Percentiles rank a stretch among this genome's conserved stretches.
phyloP scores from a whole-genome alignment of 2,113 vertebrate genomes.

The Aptenodytes forsteri region DNA sequence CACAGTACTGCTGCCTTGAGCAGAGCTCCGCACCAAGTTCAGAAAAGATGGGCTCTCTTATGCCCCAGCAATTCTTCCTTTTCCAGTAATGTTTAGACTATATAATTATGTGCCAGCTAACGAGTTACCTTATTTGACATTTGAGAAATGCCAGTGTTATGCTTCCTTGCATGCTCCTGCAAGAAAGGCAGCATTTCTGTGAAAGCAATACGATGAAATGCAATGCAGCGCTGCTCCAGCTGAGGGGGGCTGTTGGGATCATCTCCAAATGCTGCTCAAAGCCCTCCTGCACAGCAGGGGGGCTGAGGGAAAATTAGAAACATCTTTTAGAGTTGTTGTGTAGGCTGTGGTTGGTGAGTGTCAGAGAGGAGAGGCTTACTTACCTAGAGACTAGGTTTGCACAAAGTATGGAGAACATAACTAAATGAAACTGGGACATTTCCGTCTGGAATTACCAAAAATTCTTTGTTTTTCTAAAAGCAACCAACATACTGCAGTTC shows the following conservation, averaged over 20 bases:
- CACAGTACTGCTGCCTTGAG: neutral
- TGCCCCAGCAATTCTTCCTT: neutral
- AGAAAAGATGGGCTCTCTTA: neutral
- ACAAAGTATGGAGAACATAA: neutral
- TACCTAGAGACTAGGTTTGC: neutral
- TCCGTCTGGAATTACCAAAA: neutral
- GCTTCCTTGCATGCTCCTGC: neutral
- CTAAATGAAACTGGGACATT: neutral
- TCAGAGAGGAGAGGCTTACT: neutral
- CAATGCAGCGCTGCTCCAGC: fast-evolving
- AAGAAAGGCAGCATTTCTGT: neutral
- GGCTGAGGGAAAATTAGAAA: neutral
- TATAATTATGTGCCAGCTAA: neutral
- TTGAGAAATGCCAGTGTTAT: neutral
- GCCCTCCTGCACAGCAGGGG: neutral
- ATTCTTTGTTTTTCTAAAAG: neutral
- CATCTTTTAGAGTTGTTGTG: neutral
- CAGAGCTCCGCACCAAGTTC: neutral
- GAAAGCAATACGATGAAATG: neutral
- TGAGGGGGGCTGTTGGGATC: neutral
- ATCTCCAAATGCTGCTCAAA: neutral
- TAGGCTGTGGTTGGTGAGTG: neutral
- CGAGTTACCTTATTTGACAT: neutral
- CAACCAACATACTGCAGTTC: neutral
- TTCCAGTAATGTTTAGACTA: neutral